These are phyloP conservation scores for Aethes cnicana DNA, from an alignment of 2,888 invertebrate genomes.

Conservation along the genomic window DNA sequence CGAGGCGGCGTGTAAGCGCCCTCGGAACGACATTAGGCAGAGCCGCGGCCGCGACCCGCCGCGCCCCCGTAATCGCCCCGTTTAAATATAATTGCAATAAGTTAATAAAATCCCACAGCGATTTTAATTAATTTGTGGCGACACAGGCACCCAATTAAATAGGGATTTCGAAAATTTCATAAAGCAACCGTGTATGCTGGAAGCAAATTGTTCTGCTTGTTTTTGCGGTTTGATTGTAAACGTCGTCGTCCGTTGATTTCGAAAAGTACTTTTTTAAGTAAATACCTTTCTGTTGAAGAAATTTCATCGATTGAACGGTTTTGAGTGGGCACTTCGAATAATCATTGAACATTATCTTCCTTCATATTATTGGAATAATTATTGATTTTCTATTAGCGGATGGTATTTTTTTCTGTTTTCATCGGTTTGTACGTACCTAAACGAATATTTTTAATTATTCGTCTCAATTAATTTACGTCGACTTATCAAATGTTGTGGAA, in stretches of 20 bases:
- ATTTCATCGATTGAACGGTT: slow-evolving; percentile 45
- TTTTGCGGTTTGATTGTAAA: slow-evolving; percentile 51
- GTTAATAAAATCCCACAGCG: slow-evolving; percentile 72
- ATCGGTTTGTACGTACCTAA: no score
- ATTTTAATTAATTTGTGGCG: slow-evolving; percentile 75
- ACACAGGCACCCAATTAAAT: slow-evolving; percentile 69
- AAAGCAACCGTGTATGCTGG: slow-evolving; percentile 51
- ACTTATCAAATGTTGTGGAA: slow-evolving; percentile 54
- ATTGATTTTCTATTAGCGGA: slow-evolving; percentile 2
- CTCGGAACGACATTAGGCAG: slow-evolving; percentile 55
- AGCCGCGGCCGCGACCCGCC: slow-evolving; percentile 44
- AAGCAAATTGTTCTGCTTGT: slow-evolving; percentile 52
- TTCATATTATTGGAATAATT: slow-evolving; percentile 10
- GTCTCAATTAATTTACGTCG: slow-evolving; percentile 38
- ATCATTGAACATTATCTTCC: slow-evolving; percentile 31
- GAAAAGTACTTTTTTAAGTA: slow-evolving; percentile 42
- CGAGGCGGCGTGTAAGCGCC: slow-evolving; percentile 52
- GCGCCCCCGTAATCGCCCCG: slow-evolving; percentile 60
- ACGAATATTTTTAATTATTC: no score
- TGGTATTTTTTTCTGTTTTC: no score
- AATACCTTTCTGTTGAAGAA: slow-evolving; percentile 45
- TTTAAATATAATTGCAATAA: slow-evolving; percentile 78
- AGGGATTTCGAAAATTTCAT: slow-evolving; percentile 64
- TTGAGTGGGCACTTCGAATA: slow-evolving; percentile 41
- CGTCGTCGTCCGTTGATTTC: slow-evolving; percentile 43